Base-by-base conservation (phyloP, 1,140 invertebrate genomes). In the Listronotus oregonensis region DNA sequence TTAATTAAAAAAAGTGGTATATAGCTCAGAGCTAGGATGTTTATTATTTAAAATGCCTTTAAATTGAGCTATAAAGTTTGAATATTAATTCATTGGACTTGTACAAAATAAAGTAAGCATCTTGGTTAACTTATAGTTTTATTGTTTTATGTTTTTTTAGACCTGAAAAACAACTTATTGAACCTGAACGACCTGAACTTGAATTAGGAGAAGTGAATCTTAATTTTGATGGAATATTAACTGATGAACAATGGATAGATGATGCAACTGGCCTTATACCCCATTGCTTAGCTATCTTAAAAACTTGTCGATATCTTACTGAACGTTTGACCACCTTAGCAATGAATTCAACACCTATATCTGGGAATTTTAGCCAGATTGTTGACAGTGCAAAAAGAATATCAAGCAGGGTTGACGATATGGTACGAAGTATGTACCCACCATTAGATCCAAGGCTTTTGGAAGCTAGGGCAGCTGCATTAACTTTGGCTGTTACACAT, bases 271-370 rank as follows among this genome's bases (percentile, higher is more conserved):
- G 89, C 42, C 77, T 92, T 11, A 84, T 90, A 46, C 88, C 90
- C 17, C 88, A 91, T 70, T 92, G 89, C 72, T 83, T 93, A 18
- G 85, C 87, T 8, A 86, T 92, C 42, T 81, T 93, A 18, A 88
- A 90, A 75, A 86, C 85, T 2, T 91, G 89, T 71, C 88, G 91
- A 73, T 82, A 83, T 56, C 77, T 93, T 32, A 89, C 90, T 14
- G 87, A 90, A 60, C 83, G 85, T 71, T 79, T 93, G 6, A 88
- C 89, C 32, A 85, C 84, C 34, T 82, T 90, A 59, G 89, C 90
- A n/a, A 85, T 86, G 83, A 82, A 73, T 69, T 82, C 74, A 12
- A 72, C 75, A 14, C 72, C 74, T 27, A 77, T 83, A 9, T 86
- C 77, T 69, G 85, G 78, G 15, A 80, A 79, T 60, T 83, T 83